Conservation (phyloP, 2,797 vertebrate genomes). For the Xerus rutilus region DNA sequence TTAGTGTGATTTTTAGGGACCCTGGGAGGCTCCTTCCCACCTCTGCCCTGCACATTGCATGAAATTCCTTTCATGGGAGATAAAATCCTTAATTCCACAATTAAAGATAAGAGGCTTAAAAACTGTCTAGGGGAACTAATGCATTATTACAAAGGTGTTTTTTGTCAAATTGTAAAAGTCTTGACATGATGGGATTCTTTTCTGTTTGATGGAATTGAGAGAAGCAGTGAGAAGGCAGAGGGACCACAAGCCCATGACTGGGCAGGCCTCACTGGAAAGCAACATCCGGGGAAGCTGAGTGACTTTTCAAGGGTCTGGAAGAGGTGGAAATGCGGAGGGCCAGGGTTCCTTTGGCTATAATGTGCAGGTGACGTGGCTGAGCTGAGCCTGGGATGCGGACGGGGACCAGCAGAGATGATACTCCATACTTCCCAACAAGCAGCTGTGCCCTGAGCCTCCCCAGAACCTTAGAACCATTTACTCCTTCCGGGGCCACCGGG, state of each 20-base stretch:
- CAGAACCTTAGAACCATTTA: neutral
- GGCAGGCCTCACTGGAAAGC: neutral
- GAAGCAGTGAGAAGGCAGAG: neutral
- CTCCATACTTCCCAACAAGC: neutral
- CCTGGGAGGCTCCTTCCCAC: neutral
- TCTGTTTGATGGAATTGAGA: neutral
- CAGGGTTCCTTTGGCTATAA: neutral
- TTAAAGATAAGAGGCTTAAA: slow-evolving; percentile 67
- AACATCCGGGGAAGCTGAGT: neutral
- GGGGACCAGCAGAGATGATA: neutral
- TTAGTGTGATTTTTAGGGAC: neutral
- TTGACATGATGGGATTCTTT: neutral
- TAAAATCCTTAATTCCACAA: slow-evolving; percentile 70
- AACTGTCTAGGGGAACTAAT: slow-evolving; percentile 7
- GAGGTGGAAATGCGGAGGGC: neutral
- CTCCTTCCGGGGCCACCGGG: neutral
- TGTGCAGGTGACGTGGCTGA: neutral
- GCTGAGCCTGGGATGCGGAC: neutral
- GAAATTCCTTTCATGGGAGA: slow-evolving; percentile 52
- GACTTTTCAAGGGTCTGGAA: neutral
- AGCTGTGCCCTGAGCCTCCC: neutral
- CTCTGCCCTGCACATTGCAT: neutral
- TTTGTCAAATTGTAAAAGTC: slow-evolving; percentile 31
- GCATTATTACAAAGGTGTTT: slow-evolving; percentile 60
- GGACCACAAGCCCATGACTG: neutral